Evolutionary conservation across 1,140 invertebrate species (phyloP).

Genomic region (Drosophila elegans): DNA sequence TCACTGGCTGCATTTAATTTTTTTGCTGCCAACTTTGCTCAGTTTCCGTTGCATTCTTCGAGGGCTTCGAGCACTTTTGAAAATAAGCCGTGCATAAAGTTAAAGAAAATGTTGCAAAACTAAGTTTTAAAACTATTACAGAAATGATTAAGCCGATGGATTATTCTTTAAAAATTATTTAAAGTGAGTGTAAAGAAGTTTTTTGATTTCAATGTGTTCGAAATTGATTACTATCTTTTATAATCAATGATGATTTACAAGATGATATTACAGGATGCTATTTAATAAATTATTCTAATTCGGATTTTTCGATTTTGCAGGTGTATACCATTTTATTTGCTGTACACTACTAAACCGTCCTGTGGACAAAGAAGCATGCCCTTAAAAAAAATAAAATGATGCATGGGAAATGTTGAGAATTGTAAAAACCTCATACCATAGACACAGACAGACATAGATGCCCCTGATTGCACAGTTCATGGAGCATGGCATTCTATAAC

Average conservation of each 20-base stretch:
- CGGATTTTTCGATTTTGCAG: no score
- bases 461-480: constrained; percentile 37
- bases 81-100: constrained; percentile 31
- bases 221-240: no score
- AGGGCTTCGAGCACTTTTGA: constrained; percentile 30
- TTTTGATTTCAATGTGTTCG: background rate
- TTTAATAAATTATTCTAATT: no score
- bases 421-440: background rate
- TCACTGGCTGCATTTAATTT: constrained; percentile 26
- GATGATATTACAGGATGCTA: background rate
- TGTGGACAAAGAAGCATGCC: background rate
- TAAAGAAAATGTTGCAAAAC: constrained; percentile 5
- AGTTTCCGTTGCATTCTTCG: constrained; percentile 39
- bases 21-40: constrained; percentile 22
- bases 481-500: constrained; percentile 29
- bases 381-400: constrained; percentile 13
- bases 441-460: constrained; percentile 6
- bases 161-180: background rate
- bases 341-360: background rate
- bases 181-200: background rate
- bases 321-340: background rate
- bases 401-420: background rate
- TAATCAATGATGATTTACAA: no score
- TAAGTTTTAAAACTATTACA: constrained; percentile 21
- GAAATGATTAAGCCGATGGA: background rate